A percentile compares a stretch with the other conserved stretches of the same genome.
These are phyloP conservation scores for Artibeus jamaicensis DNA, from an alignment of 2,797 vertebrate species.

Conservation along the genomic window DNA sequence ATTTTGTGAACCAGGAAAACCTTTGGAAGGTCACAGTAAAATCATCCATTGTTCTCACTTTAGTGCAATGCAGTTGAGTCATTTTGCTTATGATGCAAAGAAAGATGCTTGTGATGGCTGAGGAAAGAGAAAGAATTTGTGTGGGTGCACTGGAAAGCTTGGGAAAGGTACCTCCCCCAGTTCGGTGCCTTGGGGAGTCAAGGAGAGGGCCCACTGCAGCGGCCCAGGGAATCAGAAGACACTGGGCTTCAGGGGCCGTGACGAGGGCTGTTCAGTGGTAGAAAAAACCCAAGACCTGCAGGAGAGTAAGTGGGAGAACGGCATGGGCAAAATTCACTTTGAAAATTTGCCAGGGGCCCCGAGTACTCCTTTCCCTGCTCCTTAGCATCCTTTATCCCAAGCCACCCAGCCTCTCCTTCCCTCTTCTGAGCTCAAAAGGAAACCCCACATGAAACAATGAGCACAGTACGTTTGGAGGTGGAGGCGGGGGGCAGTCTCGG, in stretches of 20 bases:
- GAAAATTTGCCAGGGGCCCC: background rate
- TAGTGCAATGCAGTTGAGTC: background rate
- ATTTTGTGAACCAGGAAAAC: background rate
- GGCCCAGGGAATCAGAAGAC: too few relatives aligned
- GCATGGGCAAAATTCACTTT: background rate
- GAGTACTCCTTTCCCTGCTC: background rate
- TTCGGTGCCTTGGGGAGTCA: background rate
- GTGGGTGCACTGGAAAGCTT: background rate
- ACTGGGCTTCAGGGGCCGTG: background rate
- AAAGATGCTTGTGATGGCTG: background rate
- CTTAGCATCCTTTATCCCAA: background rate
- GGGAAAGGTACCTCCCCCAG: background rate
- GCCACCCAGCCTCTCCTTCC: background rate
- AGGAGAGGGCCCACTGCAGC: background rate
- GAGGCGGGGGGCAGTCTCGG: too few relatives aligned
- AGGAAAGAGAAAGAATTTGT: background rate
- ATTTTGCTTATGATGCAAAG: background rate
- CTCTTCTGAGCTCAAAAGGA: background rate
- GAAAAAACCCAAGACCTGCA: rapidly evolving
- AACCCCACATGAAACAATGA: background rate
- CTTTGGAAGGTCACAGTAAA: background rate
- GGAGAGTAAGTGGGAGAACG: background rate
- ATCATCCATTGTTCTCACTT: background rate
- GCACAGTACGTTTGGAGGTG: background rate
- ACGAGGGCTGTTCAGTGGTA: background rate